These are phyloP conservation scores for Corythaeola cristata DNA, from an alignment of 2,113 vertebrate genomes.

Conservation along the genomic window DNA sequence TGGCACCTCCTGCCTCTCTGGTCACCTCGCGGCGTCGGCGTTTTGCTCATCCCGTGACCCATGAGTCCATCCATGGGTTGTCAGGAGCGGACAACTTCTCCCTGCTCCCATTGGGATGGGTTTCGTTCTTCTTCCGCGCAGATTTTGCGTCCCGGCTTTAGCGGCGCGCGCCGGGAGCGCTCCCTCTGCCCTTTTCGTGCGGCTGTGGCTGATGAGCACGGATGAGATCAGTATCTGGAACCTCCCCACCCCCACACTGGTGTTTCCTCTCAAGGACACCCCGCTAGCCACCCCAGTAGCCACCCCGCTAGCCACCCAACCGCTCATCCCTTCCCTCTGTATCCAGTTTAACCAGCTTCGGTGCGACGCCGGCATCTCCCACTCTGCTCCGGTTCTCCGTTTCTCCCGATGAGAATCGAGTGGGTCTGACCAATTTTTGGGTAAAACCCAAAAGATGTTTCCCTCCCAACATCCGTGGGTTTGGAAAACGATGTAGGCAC, in stretches of 20 bases:
- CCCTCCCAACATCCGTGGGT: background rate
- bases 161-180: accelerated
- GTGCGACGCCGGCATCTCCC: accelerated
- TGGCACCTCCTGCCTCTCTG: background rate
- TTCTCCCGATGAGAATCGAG: background rate
- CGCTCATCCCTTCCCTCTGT: background rate
- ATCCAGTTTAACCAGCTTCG: background rate
- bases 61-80: background rate
- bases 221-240: background rate
- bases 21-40: accelerated
- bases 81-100: background rate
- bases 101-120: accelerated
- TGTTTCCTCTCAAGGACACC: background rate
- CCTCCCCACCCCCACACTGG: background rate
- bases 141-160: accelerated
- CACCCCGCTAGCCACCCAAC: background rate
- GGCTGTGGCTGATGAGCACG: accelerated
- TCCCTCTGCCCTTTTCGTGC: background rate
- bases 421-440: too few species aligned
- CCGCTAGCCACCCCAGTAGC: background rate
- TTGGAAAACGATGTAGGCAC: background rate
- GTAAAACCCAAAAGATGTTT: background rate
- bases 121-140: background rate
- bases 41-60: background rate
- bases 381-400: accelerated